Base-by-base conservation (phyloP, 1,140 invertebrate species). In the Bombus affinis region DNA sequence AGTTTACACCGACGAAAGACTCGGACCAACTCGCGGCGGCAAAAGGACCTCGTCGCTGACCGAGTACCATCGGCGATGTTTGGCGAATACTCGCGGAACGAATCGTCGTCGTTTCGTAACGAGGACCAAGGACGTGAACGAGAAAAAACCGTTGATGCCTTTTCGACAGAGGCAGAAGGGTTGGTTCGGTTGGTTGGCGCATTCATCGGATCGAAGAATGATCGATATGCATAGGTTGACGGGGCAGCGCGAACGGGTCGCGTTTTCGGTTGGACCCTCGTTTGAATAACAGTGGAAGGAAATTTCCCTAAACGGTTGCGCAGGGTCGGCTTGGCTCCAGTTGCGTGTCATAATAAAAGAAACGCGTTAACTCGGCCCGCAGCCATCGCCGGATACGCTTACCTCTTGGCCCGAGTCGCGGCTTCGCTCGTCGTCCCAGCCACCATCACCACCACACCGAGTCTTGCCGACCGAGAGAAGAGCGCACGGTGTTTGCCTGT, bases 261-360 rank as follows among this genome's bases (percentile, higher is more conserved):
- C 86, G 91, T 93, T 92, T 93, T 92, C 91, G 92, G 90, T 94
- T 92, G 90, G 93, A 91, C 91, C 94, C 94, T 95, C 92, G 93
- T 95, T 95, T 95, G 93, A 94, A 95, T 95, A 95, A 95, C 93
- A 95, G 86, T 91, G 90, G 90, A 90, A 92, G 78, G 76, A 91
- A 94, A 95, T 95, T 95, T 95, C 88, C 94, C 94, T 95, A 95
- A 95, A 95, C 92, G 93, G 93, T 94, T 93, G 88, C 89, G 79
- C 32, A 22, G 32, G 92, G 92, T 93, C 90, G 91, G 91, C 86
- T 86, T 89, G 77, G 88, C 82, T 93, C 91, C 87, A 90, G 90
- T 93, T 90, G 89, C 89, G 92, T 92, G 92, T 91, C 91, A 94
- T 93, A 93, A 95, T 94, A 94, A 94, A 95, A 92, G 93, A 90